Base-by-base conservation (phyloP, 2,888 invertebrate genomes). In the Carcina quercana region DNA sequence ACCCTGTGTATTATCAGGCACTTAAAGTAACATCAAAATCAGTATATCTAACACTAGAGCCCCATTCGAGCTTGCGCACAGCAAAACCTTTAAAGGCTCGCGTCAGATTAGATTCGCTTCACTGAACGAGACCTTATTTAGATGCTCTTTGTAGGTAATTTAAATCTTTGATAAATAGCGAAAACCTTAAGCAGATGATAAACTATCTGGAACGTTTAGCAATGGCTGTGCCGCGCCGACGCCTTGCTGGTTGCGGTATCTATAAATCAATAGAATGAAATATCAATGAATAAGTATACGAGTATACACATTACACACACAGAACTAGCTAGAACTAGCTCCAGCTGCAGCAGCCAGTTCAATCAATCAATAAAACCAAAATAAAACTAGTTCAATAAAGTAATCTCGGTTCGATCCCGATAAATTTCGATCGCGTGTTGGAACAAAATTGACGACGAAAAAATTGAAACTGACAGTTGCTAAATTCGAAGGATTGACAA, bases 21-120 rank as follows among this genome's bases (percentile, higher is more conserved):
- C 57, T 68, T 67, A 59, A 54, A 62, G 47, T 55, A 59, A 65
- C 67, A 72, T 71, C 69, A 69, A 70, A 70, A 70, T 68, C 68
- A 46, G 44, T 39, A 46, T 54, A 55, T 61, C 53, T 42, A 41
- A 52, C 48, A 39, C 38, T 13, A 43, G 53, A 59, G 53, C 51
- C 47, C 55, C 56, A 59, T 63, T 60, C 57, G 56, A 53, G 52
- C 47, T 49, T 12, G 47, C 43, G 42, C 48, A 46, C 49, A 42
- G 53, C 40, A 45, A 49, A 34, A 43, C 65, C 52, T 57, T 57
- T 61, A 43, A 59, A 47, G 69, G 69, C 35, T 39, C 52, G 45
- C 48, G 55, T 56, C 50, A 59, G 70, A 70, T 70, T 63, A 70
- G 67, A 66, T 63, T 56, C 50, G 45, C 25, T 21, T 35, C 25